Base-by-base conservation (phyloP, 2,888 invertebrate genomes). In the Ophion slaviceki region DNA sequence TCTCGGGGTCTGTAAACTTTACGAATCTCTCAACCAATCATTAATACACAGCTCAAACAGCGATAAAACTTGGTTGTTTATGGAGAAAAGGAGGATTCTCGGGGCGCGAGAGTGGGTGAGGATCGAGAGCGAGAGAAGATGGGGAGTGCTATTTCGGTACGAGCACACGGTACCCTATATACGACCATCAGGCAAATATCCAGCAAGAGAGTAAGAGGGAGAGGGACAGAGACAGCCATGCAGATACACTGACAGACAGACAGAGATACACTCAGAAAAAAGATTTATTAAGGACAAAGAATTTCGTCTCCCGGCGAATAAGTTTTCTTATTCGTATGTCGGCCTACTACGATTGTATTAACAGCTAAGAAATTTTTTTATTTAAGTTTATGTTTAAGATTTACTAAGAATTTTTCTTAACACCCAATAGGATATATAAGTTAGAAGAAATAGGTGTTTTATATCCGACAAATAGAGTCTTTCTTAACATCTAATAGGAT, bases 131-230 rank as follows among this genome's bases (percentile, higher is more conserved):
- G 68, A 47, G 68, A 68, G 57, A 59, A 59, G 75, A 64, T 53
- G 47, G 61, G 62, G 24, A 61, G 76, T 59, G 75, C 78, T 86
- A 86, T 86, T 86, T 86, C 67, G 62, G 83, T 75, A 61, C 67
- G 75, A 71, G 66, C 77, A 71, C 53, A 71, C 36, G n/a, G 70
- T 67, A 66, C 36, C 66, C 68, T 68, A 62, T 32, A 79, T 79
- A 71, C 47, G 64, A 71, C 53, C 32, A 47, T 53, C 70, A 53
- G 53, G 17, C 53, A 66, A 20, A 57, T 10, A 74, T 68, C 72
- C 72, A 74, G 78, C 11, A n/a, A 71, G 40, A 40, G 40, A 40
- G 57, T 20, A 10, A 24, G 72, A 71, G 84, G 64, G 68, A 68
- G n/a, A 53, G 40, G 8, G 20, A 70, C 59, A 53, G 17, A 53